Evolutionary conservation across 2,888 invertebrate genomes (phyloP).

Genomic region (Agrochola circellaris): DNA sequence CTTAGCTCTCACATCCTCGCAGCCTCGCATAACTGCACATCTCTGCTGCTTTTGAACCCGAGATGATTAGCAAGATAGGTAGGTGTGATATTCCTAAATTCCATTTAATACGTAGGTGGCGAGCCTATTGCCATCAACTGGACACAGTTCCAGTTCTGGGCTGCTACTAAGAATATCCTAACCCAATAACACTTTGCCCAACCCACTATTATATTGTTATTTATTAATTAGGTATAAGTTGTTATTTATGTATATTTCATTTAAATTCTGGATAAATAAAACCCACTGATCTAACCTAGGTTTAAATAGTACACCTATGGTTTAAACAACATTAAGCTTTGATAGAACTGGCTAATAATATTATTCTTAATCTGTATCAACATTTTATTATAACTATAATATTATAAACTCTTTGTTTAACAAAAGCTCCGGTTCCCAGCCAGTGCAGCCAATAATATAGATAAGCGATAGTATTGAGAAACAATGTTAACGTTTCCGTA

Average conservation of each 20-base stretch:
- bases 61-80: not conserved
- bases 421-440: conserved; percentile 41
- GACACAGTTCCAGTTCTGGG: not conserved
- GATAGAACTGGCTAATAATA: not conserved
- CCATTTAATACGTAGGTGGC: not conserved
- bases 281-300: not conserved
- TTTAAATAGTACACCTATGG: too few species aligned
- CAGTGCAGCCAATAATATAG: conserved; percentile 38
- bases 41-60: too few species aligned
- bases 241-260: not conserved
- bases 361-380: not conserved
- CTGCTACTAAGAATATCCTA: not conserved
- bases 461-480: conserved; percentile 44
- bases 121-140: not conserved
- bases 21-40: too few species aligned
- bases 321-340: not conserved
- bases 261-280: not conserved
- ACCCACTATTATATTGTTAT: not conserved
- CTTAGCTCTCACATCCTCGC: too few species aligned
- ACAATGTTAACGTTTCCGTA: conserved; percentile 54
- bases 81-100: not conserved
- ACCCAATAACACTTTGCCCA: not conserved
- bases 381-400: not conserved
- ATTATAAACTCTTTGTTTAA: conserved; percentile 18
- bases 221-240: not conserved